Evolutionary conservation across 2,797 vertebrate genomes (phyloP), one percentile per base, ranked within the genome.

Genomic region (Telmatherina bonti): DNA sequence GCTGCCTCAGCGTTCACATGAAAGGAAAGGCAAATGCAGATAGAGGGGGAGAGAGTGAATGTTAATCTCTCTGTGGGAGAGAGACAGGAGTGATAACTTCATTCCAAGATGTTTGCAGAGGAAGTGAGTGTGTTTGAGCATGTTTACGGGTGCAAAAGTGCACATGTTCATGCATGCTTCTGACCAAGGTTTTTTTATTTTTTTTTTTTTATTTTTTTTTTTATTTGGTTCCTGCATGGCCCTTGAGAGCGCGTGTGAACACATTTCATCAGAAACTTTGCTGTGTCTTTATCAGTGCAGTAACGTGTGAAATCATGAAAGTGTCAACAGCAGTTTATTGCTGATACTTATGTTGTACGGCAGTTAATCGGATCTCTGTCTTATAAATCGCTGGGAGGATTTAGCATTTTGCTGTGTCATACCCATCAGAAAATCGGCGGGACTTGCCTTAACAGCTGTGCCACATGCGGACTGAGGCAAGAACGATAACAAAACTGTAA

Each of bases 11-110:
- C 74, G 79, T 85, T 89, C 75, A 89, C 88, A 88, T 91, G 86
- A 92, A 90, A 90, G 83, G 69, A 76, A 81, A 81, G 55, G 84
- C 81, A 69, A 84, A 81, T 51, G 80, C 71, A 66, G 74, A 72
- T 76, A 78, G 78, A 78, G 73, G 64, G 64, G 67, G 69, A 60
- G 78, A 67, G 75, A 79, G 70, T 83, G 83, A 86, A 86, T 90
- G 88, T 88, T 92, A 88, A 89, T 89, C 89, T 90, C 79, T 83
- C 82, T 86, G 82, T 89, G 86, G 86, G 90, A 92, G 88, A 72
- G 79, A 90, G 89, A 83, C 84, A 84, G 87, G 76, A 90, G 86
- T 90, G 90, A 92, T 90, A 89, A 89, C 89, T 93, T 92, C 60
- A 91, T 90, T 84, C 85, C 83, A 83, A 89, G 79, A 89, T 90